Conservation (phyloP, 2,888 invertebrate species). For the Agonopterix subpropinquella region DNA sequence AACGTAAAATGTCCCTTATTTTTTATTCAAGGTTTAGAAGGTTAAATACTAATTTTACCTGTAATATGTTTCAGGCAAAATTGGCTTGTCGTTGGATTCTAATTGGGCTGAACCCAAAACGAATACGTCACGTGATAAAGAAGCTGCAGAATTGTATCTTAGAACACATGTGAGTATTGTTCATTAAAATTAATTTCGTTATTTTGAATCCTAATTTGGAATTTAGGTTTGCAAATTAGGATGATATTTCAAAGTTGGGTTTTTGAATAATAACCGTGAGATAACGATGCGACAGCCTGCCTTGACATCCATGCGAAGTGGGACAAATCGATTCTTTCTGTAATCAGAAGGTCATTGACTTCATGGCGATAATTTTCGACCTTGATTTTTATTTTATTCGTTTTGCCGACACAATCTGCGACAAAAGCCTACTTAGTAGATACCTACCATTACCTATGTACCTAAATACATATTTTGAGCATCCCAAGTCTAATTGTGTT, state of each 20-base stretch:
- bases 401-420: too few relatives aligned
- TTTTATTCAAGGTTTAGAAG: not conserved
- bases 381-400: too few relatives aligned
- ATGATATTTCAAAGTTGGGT: too few relatives aligned
- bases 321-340: constrained; percentile 9
- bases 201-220: too few relatives aligned
- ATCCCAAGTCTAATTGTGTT: too few relatives aligned
- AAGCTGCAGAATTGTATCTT: constrained; percentile 77
- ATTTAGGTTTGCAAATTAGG: too few relatives aligned
- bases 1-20: constrained; percentile 10
- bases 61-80: constrained; percentile 59
- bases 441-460: too few relatives aligned
- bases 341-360: not conserved
- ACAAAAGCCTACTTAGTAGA: too few relatives aligned
- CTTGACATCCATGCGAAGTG: constrained; percentile 27
- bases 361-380: too few relatives aligned
- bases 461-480: too few relatives aligned
- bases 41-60: not conserved
- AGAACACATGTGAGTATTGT: constrained; percentile 72
- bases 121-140: constrained; percentile 65
- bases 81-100: constrained; percentile 77
- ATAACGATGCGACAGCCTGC: constrained; percentile 19
- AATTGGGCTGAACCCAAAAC: constrained; percentile 78
- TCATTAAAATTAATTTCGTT: too few relatives aligned
- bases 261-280: too few relatives aligned